These are phyloP conservation scores for Daphoenositta chrysoptera DNA, from an alignment of 2,113 vertebrate species.

Conservation along the genomic window DNA sequence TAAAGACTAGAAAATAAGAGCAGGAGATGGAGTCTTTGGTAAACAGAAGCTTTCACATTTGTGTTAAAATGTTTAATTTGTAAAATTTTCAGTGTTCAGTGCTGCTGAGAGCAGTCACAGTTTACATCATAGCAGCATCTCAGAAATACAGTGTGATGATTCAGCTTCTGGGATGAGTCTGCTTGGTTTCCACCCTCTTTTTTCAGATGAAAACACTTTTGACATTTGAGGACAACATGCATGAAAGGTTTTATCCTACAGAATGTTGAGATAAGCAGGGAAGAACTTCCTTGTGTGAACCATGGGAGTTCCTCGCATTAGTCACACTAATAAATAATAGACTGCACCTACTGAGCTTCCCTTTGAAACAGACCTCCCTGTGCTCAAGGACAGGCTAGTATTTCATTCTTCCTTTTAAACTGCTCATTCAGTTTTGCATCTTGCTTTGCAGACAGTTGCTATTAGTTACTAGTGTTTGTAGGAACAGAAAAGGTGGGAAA, in stretches of 20 bases:
- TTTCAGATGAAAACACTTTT: conserved; percentile 29
- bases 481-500: not conserved
- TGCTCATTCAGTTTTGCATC: not conserved
- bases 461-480: not conserved
- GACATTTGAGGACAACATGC: conserved; percentile 18
- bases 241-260: conserved; percentile 9
- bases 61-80: not conserved
- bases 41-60: not conserved
- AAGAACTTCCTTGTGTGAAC: conserved; percentile 22
- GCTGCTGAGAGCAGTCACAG: not conserved
- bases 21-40: not conserved
- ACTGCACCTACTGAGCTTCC: not conserved
- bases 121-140: not conserved
- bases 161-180: not conserved
- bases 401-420: not conserved
- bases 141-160: not conserved
- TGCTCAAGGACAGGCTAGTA: not conserved
- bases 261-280: conserved; percentile 3
- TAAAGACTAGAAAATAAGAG: not conserved
- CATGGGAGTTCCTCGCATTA: conserved; percentile 8
- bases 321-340: conserved; percentile 52
- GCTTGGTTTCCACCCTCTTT: not conserved
- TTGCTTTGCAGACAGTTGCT: not conserved
- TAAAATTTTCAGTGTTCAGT: not conserved
- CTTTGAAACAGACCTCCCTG: conserved; percentile 32